These are phyloP conservation scores for Cisticola juncidis DNA, from an alignment of 2,113 vertebrate genomes.

Conservation along the genomic window DNA sequence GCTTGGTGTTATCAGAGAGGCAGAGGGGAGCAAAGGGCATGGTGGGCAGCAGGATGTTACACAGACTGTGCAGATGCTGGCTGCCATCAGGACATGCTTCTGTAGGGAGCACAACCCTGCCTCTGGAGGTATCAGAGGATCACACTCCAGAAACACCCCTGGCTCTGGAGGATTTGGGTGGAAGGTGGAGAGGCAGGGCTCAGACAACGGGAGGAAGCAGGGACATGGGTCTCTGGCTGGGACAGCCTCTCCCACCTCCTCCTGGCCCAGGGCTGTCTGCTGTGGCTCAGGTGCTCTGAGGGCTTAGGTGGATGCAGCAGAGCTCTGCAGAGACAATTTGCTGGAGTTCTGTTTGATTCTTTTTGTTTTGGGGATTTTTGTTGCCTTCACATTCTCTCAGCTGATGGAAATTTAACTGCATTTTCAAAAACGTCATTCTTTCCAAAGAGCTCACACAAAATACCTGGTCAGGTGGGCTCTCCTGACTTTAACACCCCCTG, in stretches of 20 bases:
- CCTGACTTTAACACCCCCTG: accelerated
- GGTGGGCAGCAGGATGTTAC: neutral
- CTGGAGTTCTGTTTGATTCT: neutral
- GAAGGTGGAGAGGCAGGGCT: neutral
- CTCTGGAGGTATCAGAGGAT: neutral
- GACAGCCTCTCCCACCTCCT: neutral
- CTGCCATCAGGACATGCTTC: neutral
- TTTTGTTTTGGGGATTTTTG: neutral
- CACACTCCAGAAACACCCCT: neutral
- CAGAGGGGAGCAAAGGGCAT: neutral
- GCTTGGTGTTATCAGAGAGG: neutral
- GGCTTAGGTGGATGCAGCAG: neutral
- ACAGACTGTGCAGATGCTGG: neutral
- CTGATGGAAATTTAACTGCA: neutral
- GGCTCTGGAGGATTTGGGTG: neutral
- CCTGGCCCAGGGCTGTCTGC: neutral
- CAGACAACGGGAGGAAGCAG: neutral
- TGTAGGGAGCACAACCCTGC: neutral
- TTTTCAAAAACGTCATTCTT: neutral
- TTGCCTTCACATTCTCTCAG: neutral
- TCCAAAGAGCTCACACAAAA: neutral
- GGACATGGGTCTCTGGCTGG: neutral
- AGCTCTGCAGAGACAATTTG: neutral
- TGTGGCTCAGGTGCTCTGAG: neutral
- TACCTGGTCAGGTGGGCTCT: neutral